Conservation (phyloP, 2,888 invertebrate genomes). For the Parnassius smintheus region DNA sequence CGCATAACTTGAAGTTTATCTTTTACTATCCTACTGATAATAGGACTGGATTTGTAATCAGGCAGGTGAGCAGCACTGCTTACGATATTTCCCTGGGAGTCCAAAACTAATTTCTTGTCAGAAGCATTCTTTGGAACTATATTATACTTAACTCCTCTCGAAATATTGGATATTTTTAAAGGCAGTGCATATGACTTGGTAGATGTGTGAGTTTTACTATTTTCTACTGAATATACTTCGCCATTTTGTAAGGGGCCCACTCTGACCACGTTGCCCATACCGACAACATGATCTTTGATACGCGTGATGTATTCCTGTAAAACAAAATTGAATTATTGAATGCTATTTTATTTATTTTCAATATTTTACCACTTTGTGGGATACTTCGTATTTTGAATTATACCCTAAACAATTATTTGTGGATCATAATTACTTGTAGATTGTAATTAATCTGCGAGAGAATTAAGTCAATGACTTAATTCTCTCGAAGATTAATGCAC, state of each 20-base stretch:
- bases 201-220: constrained; percentile 61
- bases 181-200: constrained; percentile 75
- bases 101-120: constrained; percentile 73
- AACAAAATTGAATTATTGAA: constrained; percentile 22
- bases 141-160: constrained; percentile 72
- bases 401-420: too few relatives aligned
- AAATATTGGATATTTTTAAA: constrained; percentile 71
- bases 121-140: constrained; percentile 76
- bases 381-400: too few relatives aligned
- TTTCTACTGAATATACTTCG: constrained; percentile 68
- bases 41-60: constrained; percentile 72
- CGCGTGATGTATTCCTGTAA: constrained; percentile 74
- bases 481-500: too few relatives aligned
- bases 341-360: background rate
- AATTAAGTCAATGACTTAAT: too few relatives aligned
- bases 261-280: constrained; percentile 86
- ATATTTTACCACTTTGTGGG: too few relatives aligned
- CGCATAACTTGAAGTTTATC: constrained; percentile 77
- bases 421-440: too few relatives aligned
- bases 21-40: constrained; percentile 71
- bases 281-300: constrained; percentile 86
- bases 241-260: constrained; percentile 78
- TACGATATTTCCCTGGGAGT: constrained; percentile 72
- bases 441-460: too few relatives aligned
- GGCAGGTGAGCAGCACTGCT: constrained; percentile 74